Percentiles rank a stretch among this genome's conserved stretches.
Conservation (phyloP, 92 coral and sea anemone species). For the Metridium senile region DNA sequence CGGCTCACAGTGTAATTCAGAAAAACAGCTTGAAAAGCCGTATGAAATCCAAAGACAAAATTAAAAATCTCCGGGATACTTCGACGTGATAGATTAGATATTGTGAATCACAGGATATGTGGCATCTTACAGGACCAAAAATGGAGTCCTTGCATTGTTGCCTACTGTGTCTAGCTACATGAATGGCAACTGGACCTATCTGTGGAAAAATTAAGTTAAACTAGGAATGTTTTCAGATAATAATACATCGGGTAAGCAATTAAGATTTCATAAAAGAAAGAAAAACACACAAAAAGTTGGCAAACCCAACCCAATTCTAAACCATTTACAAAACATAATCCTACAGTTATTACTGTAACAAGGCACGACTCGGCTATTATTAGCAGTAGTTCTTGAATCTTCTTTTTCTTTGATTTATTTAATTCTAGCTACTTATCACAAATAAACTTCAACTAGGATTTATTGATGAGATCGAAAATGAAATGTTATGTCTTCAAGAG, state of each 20-base stretch:
- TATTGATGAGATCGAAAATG: not conserved
- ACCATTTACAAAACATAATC: not conserved
- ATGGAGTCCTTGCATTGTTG: conserved; percentile 19
- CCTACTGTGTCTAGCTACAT: conserved; percentile 22
- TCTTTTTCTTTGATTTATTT: not conserved
- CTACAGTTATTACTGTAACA: not conserved
- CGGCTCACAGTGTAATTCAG: conserved; percentile 52
- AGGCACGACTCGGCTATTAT: not conserved
- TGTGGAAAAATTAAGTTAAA: not conserved
- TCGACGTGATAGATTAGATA: conserved; percentile 24
- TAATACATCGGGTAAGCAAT: not conserved
- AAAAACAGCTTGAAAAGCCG: conserved; percentile 47
- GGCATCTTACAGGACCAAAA: conserved; percentile 11
- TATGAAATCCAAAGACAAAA: conserved; percentile 69
- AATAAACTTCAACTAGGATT: not conserved
- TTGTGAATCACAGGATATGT: conserved; percentile 18
- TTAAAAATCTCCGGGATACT: conserved; percentile 63
- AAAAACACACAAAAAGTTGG: not conserved
- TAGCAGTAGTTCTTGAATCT: not conserved
- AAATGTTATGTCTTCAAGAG: conserved; percentile 3
- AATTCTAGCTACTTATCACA: not conserved
- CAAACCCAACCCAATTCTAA: not conserved
- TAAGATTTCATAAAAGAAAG: not conserved
- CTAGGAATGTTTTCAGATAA: not conserved
- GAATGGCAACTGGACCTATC: conserved; percentile 21